Evolutionary conservation across 1,140 invertebrate genomes (phyloP).

Genomic region (Drosophila arawakana): DNA sequence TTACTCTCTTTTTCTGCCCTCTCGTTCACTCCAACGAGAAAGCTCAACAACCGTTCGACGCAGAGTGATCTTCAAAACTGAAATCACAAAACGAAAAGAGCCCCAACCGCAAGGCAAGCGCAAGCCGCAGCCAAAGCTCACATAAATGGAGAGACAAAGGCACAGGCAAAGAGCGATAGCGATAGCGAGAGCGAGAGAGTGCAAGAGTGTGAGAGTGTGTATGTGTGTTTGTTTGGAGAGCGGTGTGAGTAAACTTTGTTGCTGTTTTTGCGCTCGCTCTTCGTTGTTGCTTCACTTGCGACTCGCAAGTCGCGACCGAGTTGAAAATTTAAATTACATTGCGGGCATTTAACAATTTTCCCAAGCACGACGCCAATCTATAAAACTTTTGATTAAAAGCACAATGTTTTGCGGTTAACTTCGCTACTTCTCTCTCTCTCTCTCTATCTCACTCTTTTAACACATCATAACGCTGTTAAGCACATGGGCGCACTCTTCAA

Average conservation of each 20-base stretch:
- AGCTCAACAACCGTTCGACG: constrained; percentile 42
- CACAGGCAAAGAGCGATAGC: constrained; percentile 4
- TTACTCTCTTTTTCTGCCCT: constrained; percentile 4
- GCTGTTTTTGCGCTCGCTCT: neutral
- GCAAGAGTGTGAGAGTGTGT: neutral
- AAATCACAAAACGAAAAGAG: constrained; percentile 54
- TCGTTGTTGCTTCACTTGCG: neutral
- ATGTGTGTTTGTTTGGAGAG: constrained; percentile 11
- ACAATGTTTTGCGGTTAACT: constrained; percentile 60
- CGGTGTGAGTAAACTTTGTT: constrained; percentile 8
- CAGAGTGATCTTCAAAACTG: constrained; percentile 76
- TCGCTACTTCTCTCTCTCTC: constrained; percentile 12
- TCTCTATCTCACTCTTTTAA: neutral
- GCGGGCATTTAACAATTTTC: constrained; percentile 69
- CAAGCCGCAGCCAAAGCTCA: constrained; percentile 58
- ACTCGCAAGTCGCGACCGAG: constrained; percentile 29
- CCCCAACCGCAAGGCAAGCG: constrained; percentile 29
- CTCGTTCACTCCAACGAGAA: constrained; percentile 6
- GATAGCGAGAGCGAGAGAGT: neutral
- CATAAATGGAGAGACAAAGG: constrained; percentile 27
- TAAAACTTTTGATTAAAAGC: constrained; percentile 79
- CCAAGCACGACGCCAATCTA: constrained; percentile 70
- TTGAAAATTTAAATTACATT: constrained; percentile 66
- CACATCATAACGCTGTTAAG: neutral
- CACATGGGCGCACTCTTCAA: neutral